A percentile compares a stretch with the other conserved stretches of the same genome.
phyloP scores from a whole-genome alignment of 2,888 invertebrate genomes.

The Chironomus riparius region DNA sequence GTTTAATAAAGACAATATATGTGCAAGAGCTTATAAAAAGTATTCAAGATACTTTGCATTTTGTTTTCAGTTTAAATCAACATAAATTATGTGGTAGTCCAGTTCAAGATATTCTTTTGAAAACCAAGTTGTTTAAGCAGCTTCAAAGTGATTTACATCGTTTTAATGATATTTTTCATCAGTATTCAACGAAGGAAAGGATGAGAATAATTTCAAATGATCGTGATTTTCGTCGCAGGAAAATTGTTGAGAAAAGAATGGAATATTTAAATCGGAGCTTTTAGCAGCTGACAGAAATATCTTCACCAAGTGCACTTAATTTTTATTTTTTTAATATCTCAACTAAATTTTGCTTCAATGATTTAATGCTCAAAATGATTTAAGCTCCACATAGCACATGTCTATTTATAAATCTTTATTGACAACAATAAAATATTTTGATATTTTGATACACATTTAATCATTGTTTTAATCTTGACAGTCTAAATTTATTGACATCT shows the following conservation, averaged over 20 bases:
- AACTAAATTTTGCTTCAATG: neutral
- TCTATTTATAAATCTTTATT: neutral
- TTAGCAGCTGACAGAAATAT: neutral
- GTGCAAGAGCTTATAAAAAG: conserved; percentile 67
- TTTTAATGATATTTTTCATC: neutral
- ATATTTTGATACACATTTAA: neutral
- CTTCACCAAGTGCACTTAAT: conserved; percentile 1
- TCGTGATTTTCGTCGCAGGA: neutral
- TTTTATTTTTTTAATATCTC: neutral
- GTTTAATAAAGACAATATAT: conserved; percentile 64
- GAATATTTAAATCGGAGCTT: neutral
- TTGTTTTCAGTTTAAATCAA: conserved; percentile 65
- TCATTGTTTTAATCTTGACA: neutral
- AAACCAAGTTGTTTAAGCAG: conserved; percentile 1
- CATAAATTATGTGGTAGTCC: conserved; percentile 44
- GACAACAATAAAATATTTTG: neutral
- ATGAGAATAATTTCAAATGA: conserved; percentile 4
- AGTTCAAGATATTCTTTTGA: neutral
- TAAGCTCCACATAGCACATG: neutral
- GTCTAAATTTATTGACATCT: conserved; percentile 1
- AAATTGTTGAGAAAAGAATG: neutral
- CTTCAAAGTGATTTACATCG: conserved; percentile 8
- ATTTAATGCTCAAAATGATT: too few relatives aligned
- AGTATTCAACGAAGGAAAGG: neutral
- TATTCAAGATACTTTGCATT: conserved; percentile 66